Evolutionary conservation across 2,888 invertebrate genomes (phyloP), one percentile per base, ranked within the genome.

Genomic region (Nowickia ferox): DNA sequence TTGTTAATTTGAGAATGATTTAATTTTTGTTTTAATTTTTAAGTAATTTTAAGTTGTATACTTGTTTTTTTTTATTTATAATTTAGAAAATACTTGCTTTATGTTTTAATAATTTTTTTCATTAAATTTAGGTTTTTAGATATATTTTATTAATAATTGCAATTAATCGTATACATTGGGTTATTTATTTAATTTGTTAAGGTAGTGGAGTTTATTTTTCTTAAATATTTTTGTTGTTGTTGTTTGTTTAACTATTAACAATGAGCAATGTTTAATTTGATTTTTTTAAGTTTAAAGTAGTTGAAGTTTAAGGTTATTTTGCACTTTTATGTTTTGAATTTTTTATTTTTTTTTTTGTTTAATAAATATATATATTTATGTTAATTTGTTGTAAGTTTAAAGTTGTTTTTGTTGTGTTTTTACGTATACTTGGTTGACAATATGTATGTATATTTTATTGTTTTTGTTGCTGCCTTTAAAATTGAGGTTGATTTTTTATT

Each of bases 351-450:
- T 15, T 51, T 40, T 78, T 11, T 65, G 15, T 53, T 53, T 68
- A 69, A 78, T 74, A 77, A 68, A 79, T 80, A 77, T 44, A 71
- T 78, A 38, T 69, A 76, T 84, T 85, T 88, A 77, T 87, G n/a
- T n/a, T n/a, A n/a, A 79, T 46, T 40, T 88, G 42, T 38, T 66
- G 19, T 42, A 72, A 55, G 38, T 74, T 48, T 48, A 30, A 61
- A 48, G 59, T 68, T 48, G 76, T 87, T 87, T 78, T 88, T 88
- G 77, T 88, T 87, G 87, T 86, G 86, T 75, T 86, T 88, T 92
- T 92, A 92, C 92, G 92, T 92, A 92, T 92, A 92, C 92, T 90
- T 92, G 90, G 91, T 91, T 92, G 88, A 90, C 89, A 89, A 88
- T 87, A 30, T 30, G 30, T 87, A 30, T 30, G 30, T 30, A 30